Base-by-base conservation (phyloP, 1,140 invertebrate species). In the Drosophila melanica region DNA sequence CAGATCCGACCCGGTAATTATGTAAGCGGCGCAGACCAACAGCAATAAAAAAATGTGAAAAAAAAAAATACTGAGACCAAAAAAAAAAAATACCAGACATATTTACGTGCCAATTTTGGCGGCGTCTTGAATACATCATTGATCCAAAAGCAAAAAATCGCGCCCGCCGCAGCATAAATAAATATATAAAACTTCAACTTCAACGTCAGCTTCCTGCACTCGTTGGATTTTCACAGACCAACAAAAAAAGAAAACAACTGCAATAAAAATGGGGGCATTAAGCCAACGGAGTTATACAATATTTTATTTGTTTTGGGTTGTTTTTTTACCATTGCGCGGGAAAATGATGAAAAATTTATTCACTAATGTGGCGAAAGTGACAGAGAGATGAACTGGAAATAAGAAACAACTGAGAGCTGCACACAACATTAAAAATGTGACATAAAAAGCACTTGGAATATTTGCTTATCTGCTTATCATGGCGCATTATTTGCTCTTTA, bases 41-140 rank as follows among this genome's bases (percentile, higher is more conserved):
- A 27, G 62, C 62, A 65, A 64, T 59, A 59, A 59, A 37, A 37
- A 50, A 63, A 63, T 55, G 35, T 37, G 10, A 41, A 63, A 47
- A 60, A n/a, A 57, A 27, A 64, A 50, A 59, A 42, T 54, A 54
- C 35, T 7, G 20, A 6, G n/a, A n/a, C n/a, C n/a, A n/a, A 54
- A 50, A 57, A 67, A 67, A 73, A 50, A 51, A 59, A 72, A 73
- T 73, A 30, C 57, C 71, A 69, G 50, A 67, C 57, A 68, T 62
- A 54, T 67, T 59, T 54, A 54, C 41, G 47, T 65, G 64, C 48
- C 64, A 66, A 53, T 59, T 72, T 67, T 47, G 54, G 64, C 48
- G 27, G 50, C 42, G 47, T 68, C 64, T 74, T 68, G 50, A 68
- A 67, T 68, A 37, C 23, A 60, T 66, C 62, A 72, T 39, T 51